These are phyloP conservation scores for Bradynema listronoti DNA, from an alignment of 1,140 invertebrate species.

Conservation along the genomic window DNA sequence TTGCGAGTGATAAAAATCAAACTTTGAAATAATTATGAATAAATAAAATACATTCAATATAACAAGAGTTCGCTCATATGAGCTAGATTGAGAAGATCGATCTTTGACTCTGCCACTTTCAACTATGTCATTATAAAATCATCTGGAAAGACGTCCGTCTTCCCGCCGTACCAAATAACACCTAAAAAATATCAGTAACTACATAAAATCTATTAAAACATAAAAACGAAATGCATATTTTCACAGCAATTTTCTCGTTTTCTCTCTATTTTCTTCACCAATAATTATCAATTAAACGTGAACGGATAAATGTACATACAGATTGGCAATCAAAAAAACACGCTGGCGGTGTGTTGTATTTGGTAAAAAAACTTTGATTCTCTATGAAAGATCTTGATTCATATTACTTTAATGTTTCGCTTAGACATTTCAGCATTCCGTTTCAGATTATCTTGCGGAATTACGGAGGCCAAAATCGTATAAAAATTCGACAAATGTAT, in stretches of 20 bases:
- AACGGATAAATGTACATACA: background rate
- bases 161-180: background rate
- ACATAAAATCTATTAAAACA: background rate
- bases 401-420: background rate
- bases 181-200: constrained; percentile 1
- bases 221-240: background rate
- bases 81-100: too few species aligned
- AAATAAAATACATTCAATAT: too few species aligned
- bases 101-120: too few species aligned
- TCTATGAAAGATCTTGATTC: background rate
- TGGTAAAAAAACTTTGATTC: constrained; percentile 12
- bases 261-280: background rate
- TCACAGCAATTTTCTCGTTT: too few species aligned
- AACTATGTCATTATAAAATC: background rate
- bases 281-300: background rate
- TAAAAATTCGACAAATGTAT: background rate
- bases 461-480: constrained; percentile 5
- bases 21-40: too few species aligned
- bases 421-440: background rate
- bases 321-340: constrained; percentile 25
- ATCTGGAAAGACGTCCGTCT: too few species aligned
- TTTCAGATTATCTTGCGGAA: too few species aligned
- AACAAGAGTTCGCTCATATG: too few species aligned
- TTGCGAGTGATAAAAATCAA: too few species aligned
- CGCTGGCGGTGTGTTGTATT: constrained; percentile 25